Evolutionary conservation across 2,797 vertebrate species (phyloP), one percentile per base, ranked within the genome.

Genomic region (Trachurus trachurus): DNA sequence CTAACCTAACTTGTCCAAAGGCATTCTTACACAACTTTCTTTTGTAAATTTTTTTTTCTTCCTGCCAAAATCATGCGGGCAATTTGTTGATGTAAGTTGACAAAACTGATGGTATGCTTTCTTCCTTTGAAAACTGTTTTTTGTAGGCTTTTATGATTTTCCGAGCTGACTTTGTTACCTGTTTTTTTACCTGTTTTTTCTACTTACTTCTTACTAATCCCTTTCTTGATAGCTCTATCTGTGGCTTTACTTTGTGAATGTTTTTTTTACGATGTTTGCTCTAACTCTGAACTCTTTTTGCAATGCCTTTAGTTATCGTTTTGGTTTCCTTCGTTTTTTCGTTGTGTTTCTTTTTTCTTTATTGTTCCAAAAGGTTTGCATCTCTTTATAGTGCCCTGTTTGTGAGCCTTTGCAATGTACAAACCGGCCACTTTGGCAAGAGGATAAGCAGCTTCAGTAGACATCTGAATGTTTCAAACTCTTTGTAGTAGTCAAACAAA

Each of bases 11-110:
- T 95, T 97, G 95, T 97, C 96, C 96, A 94, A 97, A 96, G 96
- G 94, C 97, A 98, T 98, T 98, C 97, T 99, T 97, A 98, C 96
- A 97, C 97, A 98, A 98, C 97, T 98, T 98, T 98, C 96, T 98
- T 98, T 98, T 99, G 96, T 98, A 97, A 96, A 97, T 97, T 97
- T 98, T 98, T 97, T 94, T 98, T 99, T 96, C 96, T 98, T 99
- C 98, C 98, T 99, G 98, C 98, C 98, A 99, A 99, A 99, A 99
- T 98, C 98, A 99, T 98, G 98, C 97, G 98, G 98, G 98, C 98
- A 99, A 99, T 99, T 98, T 99, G 97, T 99, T 98, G 97, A 99
- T 98, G 98, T 99, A 99, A 99, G 98, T 99, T 97, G 96, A 98
- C 95, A 95, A 96, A 96, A 96, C 95, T 95, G 95, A 97, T 96